Conservation (phyloP, 2,888 invertebrate genomes). For the Apocheima hispidaria region DNA sequence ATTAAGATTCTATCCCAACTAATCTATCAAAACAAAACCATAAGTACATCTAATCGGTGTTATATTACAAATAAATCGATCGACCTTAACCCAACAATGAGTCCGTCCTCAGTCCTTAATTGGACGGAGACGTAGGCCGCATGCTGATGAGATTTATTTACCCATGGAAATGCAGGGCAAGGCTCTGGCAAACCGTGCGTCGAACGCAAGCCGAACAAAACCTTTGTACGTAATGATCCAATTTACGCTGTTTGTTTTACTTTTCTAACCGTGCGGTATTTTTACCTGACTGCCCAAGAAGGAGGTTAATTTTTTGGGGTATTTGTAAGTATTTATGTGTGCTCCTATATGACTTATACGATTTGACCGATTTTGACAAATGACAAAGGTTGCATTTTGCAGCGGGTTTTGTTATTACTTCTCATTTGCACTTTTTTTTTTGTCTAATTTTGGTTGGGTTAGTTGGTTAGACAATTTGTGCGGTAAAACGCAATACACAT, state of each 20-base stretch:
- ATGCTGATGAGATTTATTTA: conserved; percentile 59
- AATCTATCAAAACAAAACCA: conserved; percentile 34
- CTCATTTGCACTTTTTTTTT: too few relatives aligned
- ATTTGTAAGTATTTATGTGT: too few relatives aligned
- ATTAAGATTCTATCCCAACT: background rate
- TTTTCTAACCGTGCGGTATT: conserved; percentile 5
- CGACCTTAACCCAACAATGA: conserved; percentile 66
- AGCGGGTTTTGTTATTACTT: too few relatives aligned
- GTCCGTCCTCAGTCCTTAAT: conserved; percentile 62
- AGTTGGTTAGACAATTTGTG: too few relatives aligned
- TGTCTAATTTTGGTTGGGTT: too few relatives aligned
- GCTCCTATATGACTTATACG: too few relatives aligned
- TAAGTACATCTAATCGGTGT: conserved; percentile 31
- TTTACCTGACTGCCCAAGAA: background rate
- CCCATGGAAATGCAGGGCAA: conserved; percentile 56
- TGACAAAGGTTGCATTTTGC: too few relatives aligned
- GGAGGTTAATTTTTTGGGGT: too few relatives aligned
- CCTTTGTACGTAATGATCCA: conserved; percentile 24
- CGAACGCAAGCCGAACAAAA: conserved; percentile 14
- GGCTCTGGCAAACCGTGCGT: conserved; percentile 42
- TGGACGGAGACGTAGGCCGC: conserved; percentile 52
- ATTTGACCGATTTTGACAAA: too few relatives aligned
- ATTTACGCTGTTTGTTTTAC: conserved; percentile 19
- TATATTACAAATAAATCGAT: conserved; percentile 43
- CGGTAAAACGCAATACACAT: too few relatives aligned